Evolutionary conservation across 2,888 invertebrate genomes (phyloP).

Genomic region (Melanchra persicariae): DNA sequence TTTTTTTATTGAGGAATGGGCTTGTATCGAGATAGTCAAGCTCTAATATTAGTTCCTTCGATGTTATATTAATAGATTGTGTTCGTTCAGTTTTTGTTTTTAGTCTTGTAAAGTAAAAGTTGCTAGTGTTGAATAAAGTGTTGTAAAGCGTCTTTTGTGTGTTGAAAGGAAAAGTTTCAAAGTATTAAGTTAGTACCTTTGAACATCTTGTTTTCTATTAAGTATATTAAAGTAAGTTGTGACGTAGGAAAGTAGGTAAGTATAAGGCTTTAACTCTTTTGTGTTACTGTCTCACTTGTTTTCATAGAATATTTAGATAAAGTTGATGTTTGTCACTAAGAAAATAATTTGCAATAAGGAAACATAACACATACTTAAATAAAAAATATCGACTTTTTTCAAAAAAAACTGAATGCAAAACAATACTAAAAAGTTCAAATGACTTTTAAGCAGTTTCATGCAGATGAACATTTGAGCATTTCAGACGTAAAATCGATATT

Average conservation of each 20-base stretch:
- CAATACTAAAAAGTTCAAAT: too few relatives aligned
- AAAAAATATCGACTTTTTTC: too few relatives aligned
- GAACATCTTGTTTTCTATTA: conserved; percentile 24
- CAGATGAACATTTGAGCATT: too few relatives aligned
- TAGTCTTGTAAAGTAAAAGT: conserved; percentile 8
- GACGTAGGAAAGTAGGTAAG: neutral
- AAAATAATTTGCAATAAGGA: neutral
- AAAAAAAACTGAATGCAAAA: too few relatives aligned
- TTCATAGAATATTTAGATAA: too few relatives aligned
- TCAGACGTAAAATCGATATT: too few relatives aligned
- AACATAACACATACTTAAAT: too few relatives aligned
- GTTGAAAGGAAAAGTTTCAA: conserved; percentile 11
- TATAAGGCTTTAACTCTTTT: neutral
- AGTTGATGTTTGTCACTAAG: neutral
- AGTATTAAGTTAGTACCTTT: conserved; percentile 17
- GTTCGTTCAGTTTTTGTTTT: conserved; percentile 32
- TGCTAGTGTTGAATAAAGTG: conserved; percentile 13
- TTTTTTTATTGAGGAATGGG: too few relatives aligned
- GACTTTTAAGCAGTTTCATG: too few relatives aligned
- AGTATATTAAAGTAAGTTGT: conserved; percentile 15
- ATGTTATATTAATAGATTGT: conserved; percentile 54
- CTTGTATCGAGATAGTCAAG: conserved; percentile 53
- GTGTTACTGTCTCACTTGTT: too few relatives aligned
- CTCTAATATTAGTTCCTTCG: conserved; percentile 59
- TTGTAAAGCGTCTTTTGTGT: conserved; percentile 6